Base-by-base conservation (phyloP, 1,140 invertebrate genomes). In the Microplitis mediator region DNA sequence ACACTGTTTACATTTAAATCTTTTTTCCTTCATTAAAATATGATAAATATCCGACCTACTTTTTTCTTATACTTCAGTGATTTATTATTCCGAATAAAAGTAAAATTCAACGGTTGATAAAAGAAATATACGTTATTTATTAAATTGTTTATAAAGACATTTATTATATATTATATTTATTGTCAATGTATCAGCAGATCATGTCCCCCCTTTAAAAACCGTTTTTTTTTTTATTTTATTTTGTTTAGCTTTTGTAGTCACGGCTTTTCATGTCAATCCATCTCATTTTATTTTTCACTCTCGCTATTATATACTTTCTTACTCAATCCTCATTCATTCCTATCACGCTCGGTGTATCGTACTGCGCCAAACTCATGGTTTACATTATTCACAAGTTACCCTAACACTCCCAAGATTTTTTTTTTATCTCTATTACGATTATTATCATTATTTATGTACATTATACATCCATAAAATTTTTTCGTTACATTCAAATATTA, bases 341-440 rank as follows among this genome's bases (percentile, higher is more conserved):
- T 35, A 64, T 73, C 71, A 73, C 71, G 71, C 65, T 65, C 34
- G 67, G 54, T 69, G 54, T 69, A 67, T 68, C 65, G 71, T 62
- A 63, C 9, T 45, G 39, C 34, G 32, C 71, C 60, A 39, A 66
- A 32, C 56, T 61, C 65, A 73, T 58, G 56, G 34, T 13, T 63
- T 73, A 73, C 71, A 73, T 72, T 72, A 72, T 73, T 73, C 71
- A 73, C 39, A 39, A 68, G 45, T 54, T 14, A 36, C 51, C 51
- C 54, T 31, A 58, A 36, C 56, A 56, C 67, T 11, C 35, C n/a
- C 32, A 34, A n/a, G 9, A 58, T 58, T 58, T 58, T 58, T 23
- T 58, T 9, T 11, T 31, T n/a, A 54, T 16, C 23, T 69, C 39
- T 51, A 11, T 11, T 13, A 34, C 4, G 51, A 3, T 69, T 35